phyloP scores from a whole-genome alignment of 1,140 invertebrate species.

The Leptopilina boulardi region DNA sequence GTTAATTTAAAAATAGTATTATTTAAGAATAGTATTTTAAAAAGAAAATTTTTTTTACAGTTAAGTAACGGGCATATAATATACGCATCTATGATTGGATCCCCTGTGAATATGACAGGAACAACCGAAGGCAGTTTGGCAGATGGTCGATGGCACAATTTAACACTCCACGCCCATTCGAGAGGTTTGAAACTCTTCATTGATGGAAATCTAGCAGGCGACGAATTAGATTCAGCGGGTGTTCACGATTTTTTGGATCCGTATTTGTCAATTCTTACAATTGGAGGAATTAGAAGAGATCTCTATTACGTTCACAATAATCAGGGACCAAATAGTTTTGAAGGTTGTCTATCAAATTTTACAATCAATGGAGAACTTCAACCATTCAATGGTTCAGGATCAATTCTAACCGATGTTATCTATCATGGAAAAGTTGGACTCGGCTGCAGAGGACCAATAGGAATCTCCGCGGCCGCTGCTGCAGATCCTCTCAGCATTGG shows the following conservation, averaged over 20 bases:
- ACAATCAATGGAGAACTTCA: conserved; percentile 92
- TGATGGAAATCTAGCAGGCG: conserved; percentile 84
- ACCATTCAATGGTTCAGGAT: conserved; percentile 90
- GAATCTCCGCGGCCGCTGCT: conserved; percentile 84
- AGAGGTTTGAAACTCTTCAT: conserved; percentile 83
- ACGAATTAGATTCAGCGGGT: conserved; percentile 88
- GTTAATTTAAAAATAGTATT: no score
- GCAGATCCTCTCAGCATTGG: conserved; percentile 93
- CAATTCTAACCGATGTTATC: conserved; percentile 83
- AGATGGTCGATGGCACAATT: conserved; percentile 92
- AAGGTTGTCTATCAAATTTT: conserved; percentile 93
- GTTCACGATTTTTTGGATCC: conserved; percentile 95
- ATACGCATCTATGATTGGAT: conserved; percentile 86
- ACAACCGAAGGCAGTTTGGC: conserved; percentile 77
- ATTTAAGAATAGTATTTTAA: no score
- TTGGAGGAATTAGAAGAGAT: conserved; percentile 83
- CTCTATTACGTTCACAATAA: conserved; percentile 77
- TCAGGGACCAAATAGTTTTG: conserved; percentile 80
- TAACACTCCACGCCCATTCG: conserved; percentile 83
- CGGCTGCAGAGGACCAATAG: conserved; percentile 84
- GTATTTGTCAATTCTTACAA: conserved; percentile 86
- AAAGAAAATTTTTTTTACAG: conserved; percentile 66
- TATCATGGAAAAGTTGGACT: conserved; percentile 82
- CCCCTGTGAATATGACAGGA: conserved; percentile 88
- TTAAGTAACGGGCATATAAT: conserved; percentile 81